Base-by-base conservation (phyloP, 1,140 invertebrate species). In the Aphaenogaster rudis region DNA sequence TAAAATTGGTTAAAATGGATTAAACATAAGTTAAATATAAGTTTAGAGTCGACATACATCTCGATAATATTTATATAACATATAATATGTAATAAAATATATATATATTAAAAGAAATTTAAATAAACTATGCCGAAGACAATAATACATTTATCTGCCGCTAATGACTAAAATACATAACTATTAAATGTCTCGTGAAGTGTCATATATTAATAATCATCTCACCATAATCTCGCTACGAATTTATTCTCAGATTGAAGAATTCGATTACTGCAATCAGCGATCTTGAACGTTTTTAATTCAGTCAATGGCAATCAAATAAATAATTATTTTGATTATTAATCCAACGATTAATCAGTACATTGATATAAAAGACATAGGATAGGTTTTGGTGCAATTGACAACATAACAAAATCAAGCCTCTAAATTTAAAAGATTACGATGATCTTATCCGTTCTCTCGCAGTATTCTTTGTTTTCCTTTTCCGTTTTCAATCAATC, bases 71-170 rank as follows among this genome's bases (percentile, higher is more conserved):
- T 69, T 80, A 28, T 77, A 21, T 86, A 54, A 81, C 82, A 79
- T 79, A 89, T 87, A 82, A 61, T 76, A 88, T 64, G 86, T 88
- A 86, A 88, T 88, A 82, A 61, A 86, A 87, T 69, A 90, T 91
- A 86, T 88, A 78, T 76, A 69, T 50, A 79, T 76, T 87, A 84
- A 91, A 84, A 91, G 88, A 88, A 88, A 86, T 89, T 81, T 90
- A 90, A 66, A 79, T 67, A 90, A 90, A 90, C 79, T 88, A 81
- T 90, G 80, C 66, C 36, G 42, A 81, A 81, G 54, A 86, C 9
- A 63, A 86, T 52, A 87, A 88, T 80, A 78, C 67, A 71, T 79
- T 54, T 13, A 33, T 21, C 42, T 48, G 69, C 21, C n/a, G 33
- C 69, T 84, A 84, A 61, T 84, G 80, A 84, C 80, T 86, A 90